phyloP scores from a whole-genome alignment of 2,113 vertebrate genomes.

The Neodontobutis hainanensis region DNA sequence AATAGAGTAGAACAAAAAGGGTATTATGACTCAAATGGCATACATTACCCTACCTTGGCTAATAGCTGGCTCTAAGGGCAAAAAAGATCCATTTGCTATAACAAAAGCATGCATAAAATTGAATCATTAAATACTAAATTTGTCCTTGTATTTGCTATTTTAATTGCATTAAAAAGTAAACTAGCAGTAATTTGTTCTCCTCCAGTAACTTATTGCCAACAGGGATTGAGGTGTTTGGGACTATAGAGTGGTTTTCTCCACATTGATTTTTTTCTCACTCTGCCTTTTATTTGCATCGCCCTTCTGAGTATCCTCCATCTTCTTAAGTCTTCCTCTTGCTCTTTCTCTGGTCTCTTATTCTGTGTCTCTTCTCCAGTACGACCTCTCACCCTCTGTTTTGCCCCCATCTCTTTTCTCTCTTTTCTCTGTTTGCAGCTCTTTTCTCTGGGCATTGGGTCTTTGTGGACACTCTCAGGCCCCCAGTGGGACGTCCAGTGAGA shows the following conservation, averaged over 20 bases:
- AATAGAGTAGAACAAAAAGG: not conserved
- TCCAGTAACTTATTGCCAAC: constrained; percentile 1
- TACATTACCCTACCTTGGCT: not conserved
- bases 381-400: constrained; percentile 72
- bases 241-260: too few relatives aligned
- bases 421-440: constrained; percentile 61
- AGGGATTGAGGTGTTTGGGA: not conserved
- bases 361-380: constrained; percentile 28
- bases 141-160: too few relatives aligned
- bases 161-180: too few relatives aligned
- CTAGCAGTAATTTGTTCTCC: not conserved
- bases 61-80: not conserved
- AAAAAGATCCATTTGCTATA: not conserved
- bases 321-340: constrained; percentile 49
- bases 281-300: constrained; percentile 50
- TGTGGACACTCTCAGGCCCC: constrained; percentile 60
- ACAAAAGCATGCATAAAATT: too few relatives aligned
- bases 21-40: constrained; percentile 3
- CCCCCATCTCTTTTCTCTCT: constrained; percentile 49
- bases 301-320: constrained; percentile 54
- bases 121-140: too few relatives aligned
- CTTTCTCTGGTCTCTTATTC: constrained; percentile 53
- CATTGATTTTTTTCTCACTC: constrained; percentile 6
- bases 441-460: constrained; percentile 62
- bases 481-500: constrained; percentile 54